Percentiles rank a stretch among this genome's conserved stretches.
These are phyloP conservation scores for Pachymerium ferrugineum DNA, from an alignment of 2,888 invertebrate genomes.

Conservation along the genomic window DNA sequence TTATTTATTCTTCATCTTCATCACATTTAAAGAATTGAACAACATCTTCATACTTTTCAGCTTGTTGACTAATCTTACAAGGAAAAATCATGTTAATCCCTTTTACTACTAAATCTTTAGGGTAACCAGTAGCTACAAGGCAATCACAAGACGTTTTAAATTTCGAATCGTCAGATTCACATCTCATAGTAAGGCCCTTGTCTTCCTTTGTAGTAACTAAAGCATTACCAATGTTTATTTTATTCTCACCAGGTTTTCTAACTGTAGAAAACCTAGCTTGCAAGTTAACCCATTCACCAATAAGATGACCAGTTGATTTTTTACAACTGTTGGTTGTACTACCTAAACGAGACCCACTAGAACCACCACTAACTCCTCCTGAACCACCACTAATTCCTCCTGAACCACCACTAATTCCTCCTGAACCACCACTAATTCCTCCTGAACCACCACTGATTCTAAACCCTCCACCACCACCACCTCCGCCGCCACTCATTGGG, in stretches of 20 bases:
- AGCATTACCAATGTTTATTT: neutral
- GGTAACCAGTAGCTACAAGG: neutral
- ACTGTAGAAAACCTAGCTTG: neutral
- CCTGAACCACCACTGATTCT: neutral
- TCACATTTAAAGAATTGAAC: neutral
- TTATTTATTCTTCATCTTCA: neutral
- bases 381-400: no score
- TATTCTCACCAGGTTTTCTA: neutral
- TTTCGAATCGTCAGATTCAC: neutral
- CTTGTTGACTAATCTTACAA: neutral
- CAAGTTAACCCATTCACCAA: neutral
- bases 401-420: neutral
- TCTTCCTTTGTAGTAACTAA: neutral
- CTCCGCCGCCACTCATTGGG: neutral
- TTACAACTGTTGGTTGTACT: neutral
- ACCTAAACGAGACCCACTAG: no score
- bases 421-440: neutral
- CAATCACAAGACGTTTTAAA: neutral
- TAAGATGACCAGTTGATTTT: neutral
- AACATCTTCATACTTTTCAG: neutral
- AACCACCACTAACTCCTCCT: no score
- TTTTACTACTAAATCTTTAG: neutral
- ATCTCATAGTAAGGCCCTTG: neutral
- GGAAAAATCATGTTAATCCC: neutral
- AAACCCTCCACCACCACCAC: neutral